Conservation (phyloP, 2,113 vertebrate species). For the Pluvianellus socialis region DNA sequence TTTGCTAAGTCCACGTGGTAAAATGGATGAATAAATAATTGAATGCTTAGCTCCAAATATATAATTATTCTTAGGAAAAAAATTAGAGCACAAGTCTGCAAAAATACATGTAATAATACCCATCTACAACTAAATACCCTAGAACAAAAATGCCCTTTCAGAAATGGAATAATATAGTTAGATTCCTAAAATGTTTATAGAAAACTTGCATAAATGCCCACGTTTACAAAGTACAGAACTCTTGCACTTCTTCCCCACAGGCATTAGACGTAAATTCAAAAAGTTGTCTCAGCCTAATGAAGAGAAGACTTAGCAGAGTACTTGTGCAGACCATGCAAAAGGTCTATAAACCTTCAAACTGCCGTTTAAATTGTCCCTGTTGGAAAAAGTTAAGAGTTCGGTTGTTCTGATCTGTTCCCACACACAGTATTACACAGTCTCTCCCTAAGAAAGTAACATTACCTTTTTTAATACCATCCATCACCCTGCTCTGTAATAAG, state of each 20-base stretch:
- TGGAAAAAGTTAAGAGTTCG: not conserved
- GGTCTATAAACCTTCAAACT: not conserved
- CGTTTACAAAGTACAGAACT: not conserved
- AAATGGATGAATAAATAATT: slow-evolving; percentile 63
- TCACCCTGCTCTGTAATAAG: slow-evolving; percentile 33
- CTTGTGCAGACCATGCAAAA: not conserved
- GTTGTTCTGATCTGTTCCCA: slow-evolving; percentile 26
- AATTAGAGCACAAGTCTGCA: not conserved
- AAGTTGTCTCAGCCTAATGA: not conserved
- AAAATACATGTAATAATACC: slow-evolving; percentile 50
- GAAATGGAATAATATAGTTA: not conserved
- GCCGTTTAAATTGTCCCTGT: not conserved
- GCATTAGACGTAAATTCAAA: not conserved
- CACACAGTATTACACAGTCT: not conserved
- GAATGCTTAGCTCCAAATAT: slow-evolving; percentile 51
- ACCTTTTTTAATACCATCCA: slow-evolving; percentile 24
- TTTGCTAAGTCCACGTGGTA: slow-evolving; percentile 47
- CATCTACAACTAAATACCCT: slow-evolving; percentile 19
- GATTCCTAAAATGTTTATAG: not conserved
- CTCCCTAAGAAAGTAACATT: not conserved
- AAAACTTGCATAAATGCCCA: not conserved
- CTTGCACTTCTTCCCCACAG: not conserved
- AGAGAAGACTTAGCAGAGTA: not conserved
- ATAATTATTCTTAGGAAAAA: slow-evolving; percentile 51
- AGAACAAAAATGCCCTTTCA: slow-evolving; percentile 28